These are phyloP conservation scores for Oreohelix idahoensis DNA, from an alignment of 1,140 invertebrate genomes.

Conservation along the genomic window DNA sequence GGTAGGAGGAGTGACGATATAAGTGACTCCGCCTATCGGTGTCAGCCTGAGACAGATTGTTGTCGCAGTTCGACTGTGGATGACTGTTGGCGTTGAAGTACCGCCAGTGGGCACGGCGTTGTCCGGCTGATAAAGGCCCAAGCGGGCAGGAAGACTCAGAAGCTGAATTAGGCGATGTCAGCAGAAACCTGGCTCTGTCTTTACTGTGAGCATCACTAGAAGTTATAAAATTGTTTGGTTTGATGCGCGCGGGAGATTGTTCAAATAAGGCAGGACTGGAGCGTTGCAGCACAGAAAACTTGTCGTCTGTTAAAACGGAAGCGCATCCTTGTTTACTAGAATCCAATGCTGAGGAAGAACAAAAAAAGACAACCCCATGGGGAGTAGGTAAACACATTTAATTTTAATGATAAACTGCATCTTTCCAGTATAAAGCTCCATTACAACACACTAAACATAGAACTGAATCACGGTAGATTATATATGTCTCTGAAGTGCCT, in stretches of 20 bases:
- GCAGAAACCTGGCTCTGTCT: conserved; percentile 74
- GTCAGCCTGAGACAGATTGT: conserved; percentile 29
- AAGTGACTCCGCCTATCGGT: not conserved
- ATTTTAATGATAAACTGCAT: too few species aligned
- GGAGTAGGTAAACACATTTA: too few species aligned
- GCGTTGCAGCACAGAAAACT: conserved; percentile 43
- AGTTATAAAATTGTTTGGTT: conserved; percentile 81
- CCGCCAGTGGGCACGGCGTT: conserved; percentile 35
- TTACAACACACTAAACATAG: too few species aligned
- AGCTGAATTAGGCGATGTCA: not conserved
- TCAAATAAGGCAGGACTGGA: conserved; percentile 54
- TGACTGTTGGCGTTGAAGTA: conserved; percentile 42
- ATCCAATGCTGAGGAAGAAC: not conserved
- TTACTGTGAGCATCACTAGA: conserved; percentile 75
- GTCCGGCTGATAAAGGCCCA: conserved; percentile 16
- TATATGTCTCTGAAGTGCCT: too few species aligned
- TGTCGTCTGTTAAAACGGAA: not conserved
- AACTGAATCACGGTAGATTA: too few species aligned
- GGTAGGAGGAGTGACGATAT: conserved; percentile 34
- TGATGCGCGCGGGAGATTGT: conserved; percentile 45
- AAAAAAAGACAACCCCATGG: not conserved
- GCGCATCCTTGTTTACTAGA: not conserved
- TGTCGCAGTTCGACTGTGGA: conserved; percentile 39
- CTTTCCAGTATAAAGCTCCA: too few species aligned
- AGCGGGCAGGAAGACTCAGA: not conserved